phyloP scores from a whole-genome alignment of 2,888 invertebrate genomes.

The Cheilosia soror region DNA sequence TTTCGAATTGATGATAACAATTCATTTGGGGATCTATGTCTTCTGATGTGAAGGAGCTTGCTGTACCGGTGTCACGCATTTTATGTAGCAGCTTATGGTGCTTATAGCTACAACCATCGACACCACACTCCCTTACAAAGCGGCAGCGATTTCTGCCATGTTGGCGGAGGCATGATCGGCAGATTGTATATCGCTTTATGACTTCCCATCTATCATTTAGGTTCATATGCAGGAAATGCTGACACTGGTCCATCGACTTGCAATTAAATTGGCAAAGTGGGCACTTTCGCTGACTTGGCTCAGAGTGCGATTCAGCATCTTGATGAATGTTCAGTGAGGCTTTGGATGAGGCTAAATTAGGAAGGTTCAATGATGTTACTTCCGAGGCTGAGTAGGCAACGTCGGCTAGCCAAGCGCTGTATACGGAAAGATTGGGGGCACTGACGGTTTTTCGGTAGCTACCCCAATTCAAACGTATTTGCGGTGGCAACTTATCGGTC shows the following conservation, averaged over 20 bases:
- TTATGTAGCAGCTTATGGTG: conserved; percentile 36
- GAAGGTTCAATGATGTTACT: not conserved
- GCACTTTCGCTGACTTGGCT: not conserved
- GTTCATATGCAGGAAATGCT: conserved; percentile 8
- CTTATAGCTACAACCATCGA: conserved; percentile 24
- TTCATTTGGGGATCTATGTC: not conserved
- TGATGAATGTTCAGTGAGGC: not conserved
- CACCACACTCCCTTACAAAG: conserved; percentile 3
- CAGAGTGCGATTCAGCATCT: not conserved
- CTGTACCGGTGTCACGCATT: not conserved
- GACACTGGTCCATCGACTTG: conserved; percentile 5
- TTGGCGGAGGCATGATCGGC: conserved; percentile 29
- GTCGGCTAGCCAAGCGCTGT: conserved; percentile 5
- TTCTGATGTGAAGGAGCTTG: not conserved
- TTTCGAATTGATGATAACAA: conserved; percentile 17
- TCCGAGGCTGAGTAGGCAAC: not conserved
- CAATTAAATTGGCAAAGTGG: not conserved
- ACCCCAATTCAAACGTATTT: conserved; percentile 3
- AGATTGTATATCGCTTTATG: conserved; percentile 7
- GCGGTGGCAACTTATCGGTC: conserved; percentile 12
- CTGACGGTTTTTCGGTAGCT: not conserved
- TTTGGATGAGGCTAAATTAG: not conserved
- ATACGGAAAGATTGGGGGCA: not conserved
- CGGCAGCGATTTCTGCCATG: conserved; percentile 7
- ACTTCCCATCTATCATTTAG: conserved; percentile 19